Conservation (phyloP, 2,888 invertebrate species). For the Priocnemis perturbator region DNA sequence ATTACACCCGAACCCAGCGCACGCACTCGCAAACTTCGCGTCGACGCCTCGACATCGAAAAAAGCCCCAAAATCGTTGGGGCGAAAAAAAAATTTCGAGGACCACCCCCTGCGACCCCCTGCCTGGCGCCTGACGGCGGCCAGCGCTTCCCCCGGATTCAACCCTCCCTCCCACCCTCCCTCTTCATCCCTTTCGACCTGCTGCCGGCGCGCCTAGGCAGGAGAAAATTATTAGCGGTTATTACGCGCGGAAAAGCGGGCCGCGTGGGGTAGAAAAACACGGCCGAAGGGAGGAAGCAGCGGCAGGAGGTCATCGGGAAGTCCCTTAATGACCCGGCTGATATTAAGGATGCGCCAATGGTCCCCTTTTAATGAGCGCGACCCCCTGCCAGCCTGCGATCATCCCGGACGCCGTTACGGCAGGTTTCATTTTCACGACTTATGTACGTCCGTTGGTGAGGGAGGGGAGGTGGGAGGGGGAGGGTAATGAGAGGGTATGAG, state of each 20-base stretch:
- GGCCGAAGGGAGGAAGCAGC: slow-evolving; percentile 6
- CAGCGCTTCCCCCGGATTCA: slow-evolving; percentile 24
- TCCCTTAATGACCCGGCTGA: slow-evolving; percentile 35
- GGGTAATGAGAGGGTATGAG: not conserved
- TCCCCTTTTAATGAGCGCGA: slow-evolving; percentile 45
- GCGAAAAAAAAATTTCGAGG: not conserved
- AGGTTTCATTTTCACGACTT: slow-evolving; percentile 6
- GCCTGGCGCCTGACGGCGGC: not conserved
- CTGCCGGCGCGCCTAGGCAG: slow-evolving; percentile 14
- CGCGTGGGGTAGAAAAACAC: slow-evolving; percentile 4
- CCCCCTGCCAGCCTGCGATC: slow-evolving; percentile 5
- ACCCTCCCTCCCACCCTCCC: slow-evolving; percentile 14
- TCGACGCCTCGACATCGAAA: too few relatives aligned
- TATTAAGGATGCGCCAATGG: slow-evolving; percentile 53
- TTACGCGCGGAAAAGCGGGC: slow-evolving; percentile 51
- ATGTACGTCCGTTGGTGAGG: slow-evolving; percentile 23
- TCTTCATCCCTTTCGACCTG: slow-evolving; percentile 5
- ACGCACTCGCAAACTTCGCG: too few relatives aligned
- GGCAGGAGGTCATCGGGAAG: slow-evolving; percentile 33
- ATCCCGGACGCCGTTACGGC: not conserved
- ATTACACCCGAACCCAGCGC: too few relatives aligned
- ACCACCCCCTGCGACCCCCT: not conserved
- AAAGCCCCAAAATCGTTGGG: too few relatives aligned
- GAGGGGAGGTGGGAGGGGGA: slow-evolving; percentile 9
- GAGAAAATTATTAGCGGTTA: slow-evolving; percentile 64